A percentile compares a stretch with the other conserved stretches of the same genome.
Conservation (phyloP, 2,797 vertebrate genomes). For the Bradypus variegatus region DNA sequence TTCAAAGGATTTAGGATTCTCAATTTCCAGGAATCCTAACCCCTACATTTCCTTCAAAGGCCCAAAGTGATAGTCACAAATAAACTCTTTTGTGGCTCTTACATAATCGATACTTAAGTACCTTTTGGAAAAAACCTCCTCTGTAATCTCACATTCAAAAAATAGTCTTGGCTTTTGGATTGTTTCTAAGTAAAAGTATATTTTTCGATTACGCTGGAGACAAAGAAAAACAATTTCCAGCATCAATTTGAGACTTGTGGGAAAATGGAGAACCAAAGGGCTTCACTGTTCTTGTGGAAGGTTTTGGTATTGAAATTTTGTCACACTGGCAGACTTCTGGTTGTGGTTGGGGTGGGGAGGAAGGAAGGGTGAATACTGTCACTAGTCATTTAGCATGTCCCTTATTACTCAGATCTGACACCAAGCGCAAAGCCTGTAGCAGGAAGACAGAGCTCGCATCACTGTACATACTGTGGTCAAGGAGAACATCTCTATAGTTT, state of each 20-base stretch:
- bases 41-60: not conserved
- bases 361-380: conserved; percentile 2
- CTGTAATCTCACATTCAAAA: conserved; percentile 54
- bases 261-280: conserved; percentile 46
- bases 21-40: conserved; percentile 34
- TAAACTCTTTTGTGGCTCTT: not conserved
- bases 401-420: conserved; percentile 55
- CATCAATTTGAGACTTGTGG: conserved; percentile 55
- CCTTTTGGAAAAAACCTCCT: conserved; percentile 35
- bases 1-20: no score
- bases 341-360: not conserved
- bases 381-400: conserved; percentile 46
- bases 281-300: conserved; percentile 37
- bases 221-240: conserved; percentile 57
- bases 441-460: not conserved
- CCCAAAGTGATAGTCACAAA: not conserved
- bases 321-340: conserved; percentile 38
- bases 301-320: conserved; percentile 38
- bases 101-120: not conserved
- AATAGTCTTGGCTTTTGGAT: conserved; percentile 50
- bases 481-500: conserved; percentile 32
- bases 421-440: not conserved
- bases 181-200: conserved; percentile 51
- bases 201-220: conserved; percentile 48
- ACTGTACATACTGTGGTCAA: not conserved